phyloP scores from a whole-genome alignment of 2,797 vertebrate genomes.

The Anguilla megastoma region DNA sequence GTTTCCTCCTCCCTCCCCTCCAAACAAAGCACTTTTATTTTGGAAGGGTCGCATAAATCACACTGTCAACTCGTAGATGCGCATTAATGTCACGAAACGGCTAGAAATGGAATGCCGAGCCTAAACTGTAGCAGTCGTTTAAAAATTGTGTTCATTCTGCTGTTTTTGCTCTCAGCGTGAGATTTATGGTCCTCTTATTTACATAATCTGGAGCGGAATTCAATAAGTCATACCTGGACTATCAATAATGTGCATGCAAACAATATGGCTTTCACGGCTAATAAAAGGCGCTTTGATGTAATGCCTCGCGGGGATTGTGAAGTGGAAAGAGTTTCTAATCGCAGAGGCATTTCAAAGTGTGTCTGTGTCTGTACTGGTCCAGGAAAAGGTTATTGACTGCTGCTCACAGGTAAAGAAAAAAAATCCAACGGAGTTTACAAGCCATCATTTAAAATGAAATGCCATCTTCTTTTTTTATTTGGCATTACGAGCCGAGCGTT shows the following conservation, averaged over 20 bases:
- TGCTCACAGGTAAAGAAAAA: neutral
- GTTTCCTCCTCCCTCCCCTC: conserved; percentile 39
- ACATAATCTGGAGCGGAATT: conserved; percentile 60
- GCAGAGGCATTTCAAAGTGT: conserved; percentile 71
- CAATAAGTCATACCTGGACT: conserved; percentile 66
- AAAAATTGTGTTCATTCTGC: conserved; percentile 21
- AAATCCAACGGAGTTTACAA: neutral
- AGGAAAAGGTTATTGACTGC: neutral
- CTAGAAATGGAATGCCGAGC: conserved; percentile 31
- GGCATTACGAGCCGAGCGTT: neutral
- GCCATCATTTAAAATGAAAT: neutral
- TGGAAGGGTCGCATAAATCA: conserved; percentile 57
- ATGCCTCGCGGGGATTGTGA: conserved; percentile 56
- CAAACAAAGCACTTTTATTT: conserved; percentile 48
- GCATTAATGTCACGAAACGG: conserved; percentile 53
- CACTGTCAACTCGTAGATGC: conserved; percentile 45
- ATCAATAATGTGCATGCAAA: conserved; percentile 71
- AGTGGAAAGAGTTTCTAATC: conserved; percentile 59
- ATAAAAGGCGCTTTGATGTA: conserved; percentile 64
- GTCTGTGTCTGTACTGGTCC: conserved; percentile 54
- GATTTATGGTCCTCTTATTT: conserved; percentile 52
- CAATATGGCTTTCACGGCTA: conserved; percentile 64
- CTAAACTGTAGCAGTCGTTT: conserved; percentile 12
- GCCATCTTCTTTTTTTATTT: conserved; percentile 3
- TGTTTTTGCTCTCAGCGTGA: conserved; percentile 48